Percentiles rank a stretch among this genome's conserved stretches.
phyloP scores from a whole-genome alignment of 1,140 invertebrate species.

The Heliconius hermathena region DNA sequence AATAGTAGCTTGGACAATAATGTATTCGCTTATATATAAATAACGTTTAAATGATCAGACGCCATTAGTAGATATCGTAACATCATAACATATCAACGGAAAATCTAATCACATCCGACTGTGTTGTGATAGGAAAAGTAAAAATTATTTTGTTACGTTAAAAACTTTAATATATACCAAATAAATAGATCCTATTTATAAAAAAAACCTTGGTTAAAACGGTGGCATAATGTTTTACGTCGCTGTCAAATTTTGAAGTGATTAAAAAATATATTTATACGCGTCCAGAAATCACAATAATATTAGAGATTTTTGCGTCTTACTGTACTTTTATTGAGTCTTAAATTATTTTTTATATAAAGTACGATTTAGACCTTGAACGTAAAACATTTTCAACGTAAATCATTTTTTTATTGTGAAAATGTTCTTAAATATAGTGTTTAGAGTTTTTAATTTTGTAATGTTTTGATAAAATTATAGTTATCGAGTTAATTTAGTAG shows the following conservation, averaged over 20 bases:
- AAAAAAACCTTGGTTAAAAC: neutral
- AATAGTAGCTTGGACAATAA: slow-evolving; percentile 35
- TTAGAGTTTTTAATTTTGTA: slow-evolving; percentile 2
- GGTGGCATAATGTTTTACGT: neutral
- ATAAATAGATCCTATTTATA: neutral
- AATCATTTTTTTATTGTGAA: neutral
- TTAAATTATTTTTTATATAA: slow-evolving; percentile 7
- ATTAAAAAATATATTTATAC: slow-evolving; percentile 2
- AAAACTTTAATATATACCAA: neutral
- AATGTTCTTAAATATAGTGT: neutral
- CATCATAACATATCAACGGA: slow-evolving; percentile 29
- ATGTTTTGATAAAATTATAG: slow-evolving; percentile 5
- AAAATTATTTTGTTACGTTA: slow-evolving; percentile 23
- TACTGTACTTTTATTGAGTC: slow-evolving; percentile 5
- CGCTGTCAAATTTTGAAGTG: neutral
- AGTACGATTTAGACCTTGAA: neutral
- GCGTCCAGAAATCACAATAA: neutral
- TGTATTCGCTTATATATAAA: slow-evolving; percentile 13
- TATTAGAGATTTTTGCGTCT: slow-evolving; percentile 1
- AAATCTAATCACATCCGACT: slow-evolving; percentile 22
- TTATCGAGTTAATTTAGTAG: neutral
- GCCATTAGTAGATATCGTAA: slow-evolving; percentile 18
- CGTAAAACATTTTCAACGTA: neutral
- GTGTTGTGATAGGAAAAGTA: slow-evolving; percentile 24
- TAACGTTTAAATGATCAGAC: slow-evolving; percentile 3